Conservation (phyloP, 1,140 invertebrate genomes). For the Ptiloglossa arizonensis region DNA sequence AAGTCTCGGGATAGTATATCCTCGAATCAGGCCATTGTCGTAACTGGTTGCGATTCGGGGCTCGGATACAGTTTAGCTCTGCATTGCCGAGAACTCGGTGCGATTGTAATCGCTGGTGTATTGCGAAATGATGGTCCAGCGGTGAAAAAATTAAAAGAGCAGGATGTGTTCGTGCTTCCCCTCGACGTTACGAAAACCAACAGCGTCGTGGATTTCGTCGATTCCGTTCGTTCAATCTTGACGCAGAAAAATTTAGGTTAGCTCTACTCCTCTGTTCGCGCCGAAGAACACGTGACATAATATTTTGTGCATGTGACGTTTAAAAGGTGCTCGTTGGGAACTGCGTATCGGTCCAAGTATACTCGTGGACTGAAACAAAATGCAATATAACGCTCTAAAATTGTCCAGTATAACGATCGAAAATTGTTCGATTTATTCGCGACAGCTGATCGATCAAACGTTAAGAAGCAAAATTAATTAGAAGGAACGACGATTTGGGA, state of each 20-base stretch:
- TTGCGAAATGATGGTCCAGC: constrained; percentile 82
- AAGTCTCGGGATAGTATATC: constrained; percentile 22
- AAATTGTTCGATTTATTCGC: too few species aligned
- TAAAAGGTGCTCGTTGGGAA: too few species aligned
- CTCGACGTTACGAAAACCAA: constrained; percentile 87
- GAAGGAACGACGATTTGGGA: too few species aligned
- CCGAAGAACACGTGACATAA: too few species aligned
- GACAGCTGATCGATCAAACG: too few species aligned
- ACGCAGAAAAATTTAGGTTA: constrained; percentile 82
- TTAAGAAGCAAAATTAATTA: too few species aligned
- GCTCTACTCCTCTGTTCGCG: constrained; percentile 58
- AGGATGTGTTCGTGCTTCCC: constrained; percentile 78
- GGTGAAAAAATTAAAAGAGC: constrained; percentile 79
- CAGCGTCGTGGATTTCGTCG: constrained; percentile 82
- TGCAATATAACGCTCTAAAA: too few species aligned
- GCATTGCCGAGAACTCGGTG: constrained; percentile 83
- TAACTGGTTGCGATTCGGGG: constrained; percentile 92
- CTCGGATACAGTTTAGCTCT: constrained; percentile 89
- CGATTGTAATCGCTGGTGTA: constrained; percentile 88
- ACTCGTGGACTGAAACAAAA: too few species aligned
- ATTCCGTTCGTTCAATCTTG: constrained; percentile 77
- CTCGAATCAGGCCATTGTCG: constrained; percentile 83
- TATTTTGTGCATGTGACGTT: too few species aligned
- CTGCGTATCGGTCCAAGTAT: too few species aligned
- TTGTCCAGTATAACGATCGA: too few species aligned